A percentile compares a stretch with the other conserved stretches of the same genome.
Conservation (phyloP, 1,140 invertebrate genomes). For the Pseudoatta argentina region DNA sequence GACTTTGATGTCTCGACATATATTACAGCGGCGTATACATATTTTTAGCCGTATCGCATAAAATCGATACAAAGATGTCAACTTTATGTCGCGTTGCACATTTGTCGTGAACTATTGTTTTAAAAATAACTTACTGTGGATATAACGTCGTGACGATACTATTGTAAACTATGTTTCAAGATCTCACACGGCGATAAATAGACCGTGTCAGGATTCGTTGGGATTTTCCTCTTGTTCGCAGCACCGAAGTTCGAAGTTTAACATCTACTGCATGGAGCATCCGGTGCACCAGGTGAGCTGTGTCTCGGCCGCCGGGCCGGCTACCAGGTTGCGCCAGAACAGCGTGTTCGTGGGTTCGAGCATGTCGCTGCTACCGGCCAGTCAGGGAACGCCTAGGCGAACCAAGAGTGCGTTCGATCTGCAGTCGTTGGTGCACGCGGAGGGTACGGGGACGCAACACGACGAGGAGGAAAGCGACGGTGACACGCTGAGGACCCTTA, state of each 20-base stretch:
- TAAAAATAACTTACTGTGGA: not conserved
- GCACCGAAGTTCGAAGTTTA: constrained; percentile 90
- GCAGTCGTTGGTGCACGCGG: constrained; percentile 88
- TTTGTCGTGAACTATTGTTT: not conserved
- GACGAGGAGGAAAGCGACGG: constrained; percentile 65
- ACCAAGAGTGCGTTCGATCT: constrained; percentile 94
- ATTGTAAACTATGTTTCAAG: not conserved
- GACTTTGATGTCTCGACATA: not conserved
- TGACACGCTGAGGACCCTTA: constrained; percentile 56
- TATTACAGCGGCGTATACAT: not conserved
- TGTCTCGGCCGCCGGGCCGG: constrained; percentile 5
- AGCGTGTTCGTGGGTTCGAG: constrained; percentile 94
- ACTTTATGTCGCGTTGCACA: not conserved
- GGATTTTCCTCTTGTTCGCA: constrained; percentile 81
- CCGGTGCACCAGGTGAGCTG: constrained; percentile 78
- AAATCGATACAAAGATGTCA: not conserved
- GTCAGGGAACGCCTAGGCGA: constrained; percentile 89
- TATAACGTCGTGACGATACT: not conserved
- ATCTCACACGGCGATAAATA: not conserved
- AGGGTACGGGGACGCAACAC: constrained; percentile 60
- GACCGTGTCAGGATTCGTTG: not conserved
- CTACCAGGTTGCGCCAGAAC: constrained; percentile 89
- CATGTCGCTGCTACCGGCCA: constrained; percentile 84
- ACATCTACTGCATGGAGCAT: constrained; percentile 88
- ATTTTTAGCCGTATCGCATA: not conserved